Base-by-base conservation (phyloP, 2,797 vertebrate genomes). In the Sparus aurata region DNA sequence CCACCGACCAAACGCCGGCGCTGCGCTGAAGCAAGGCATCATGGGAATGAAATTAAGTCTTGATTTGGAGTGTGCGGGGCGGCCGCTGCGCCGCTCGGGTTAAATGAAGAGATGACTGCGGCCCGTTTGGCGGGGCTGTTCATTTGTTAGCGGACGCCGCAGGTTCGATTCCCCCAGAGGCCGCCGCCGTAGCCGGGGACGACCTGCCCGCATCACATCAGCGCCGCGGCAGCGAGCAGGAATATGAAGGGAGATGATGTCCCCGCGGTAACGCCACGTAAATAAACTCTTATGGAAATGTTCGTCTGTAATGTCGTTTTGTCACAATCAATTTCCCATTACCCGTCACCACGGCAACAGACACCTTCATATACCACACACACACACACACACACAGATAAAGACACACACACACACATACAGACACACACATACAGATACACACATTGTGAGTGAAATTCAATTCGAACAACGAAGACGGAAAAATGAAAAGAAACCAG, bases 251-350 rank as follows among this genome's bases (percentile, higher is more conserved):
- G 49, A 87, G 83, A 79, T 55, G 85, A 81, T 76, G 83, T 71
- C 87, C 89, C 88, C 12, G n/a, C 23, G 89, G 91, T 75, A 83
- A 84, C 65, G 7, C 58, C 0, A 15, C 77, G 43, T 80, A 88
- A 91, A 93, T 91, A 90, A 91, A 91, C 81, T 89, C 84, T 87
- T 83, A 91, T 89, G 90, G 89, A 92, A 92, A 93, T 88, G 87
- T 87, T 65, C 27, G 60, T 74, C 89, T 82, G 85, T 90, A 92
- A 92, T 75, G 86, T 90, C 80, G 62, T 91, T 91, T 92, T 89
- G 91, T 93, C 92, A 92, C 87, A 90, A 93, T 93, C 92, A 91
- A 92, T 93, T 91, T 91, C 91, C 87, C 87, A 92, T 93, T 93
- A 92, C 89, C 88, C 77, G 54, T 92, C 88, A 87, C 85, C 20